These are phyloP conservation scores for Cryptotis parvus DNA, from an alignment of 2,113 vertebrate genomes.

Conservation along the genomic window DNA sequence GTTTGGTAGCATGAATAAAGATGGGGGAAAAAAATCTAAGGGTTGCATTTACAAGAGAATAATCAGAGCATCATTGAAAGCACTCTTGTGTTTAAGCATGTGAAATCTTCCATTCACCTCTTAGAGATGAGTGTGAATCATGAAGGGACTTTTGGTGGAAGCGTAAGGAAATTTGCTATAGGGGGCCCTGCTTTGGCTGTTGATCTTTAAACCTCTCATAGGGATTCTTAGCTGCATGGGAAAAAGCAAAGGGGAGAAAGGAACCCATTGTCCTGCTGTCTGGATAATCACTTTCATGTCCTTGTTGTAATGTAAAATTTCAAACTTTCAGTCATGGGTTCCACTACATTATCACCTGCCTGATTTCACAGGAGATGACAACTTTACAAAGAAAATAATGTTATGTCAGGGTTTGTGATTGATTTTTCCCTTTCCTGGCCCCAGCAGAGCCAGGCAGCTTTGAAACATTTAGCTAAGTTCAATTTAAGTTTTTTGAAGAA, in stretches of 20 bases:
- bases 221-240: not conserved
- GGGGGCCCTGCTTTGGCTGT: not conserved
- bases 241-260: not conserved
- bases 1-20: not conserved
- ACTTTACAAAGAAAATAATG: not conserved
- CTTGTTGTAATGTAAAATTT: not conserved
- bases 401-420: not conserved
- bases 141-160: not conserved
- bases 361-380: not conserved
- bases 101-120: not conserved
- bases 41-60: not conserved
- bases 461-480: slow-evolving; percentile 24
- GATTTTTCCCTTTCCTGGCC: not conserved
- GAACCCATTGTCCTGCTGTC: not conserved
- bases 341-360: not conserved
- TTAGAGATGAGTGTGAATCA: not conserved
- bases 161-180: not conserved
- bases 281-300: not conserved
- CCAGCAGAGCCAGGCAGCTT: not conserved
- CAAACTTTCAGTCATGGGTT: not conserved
- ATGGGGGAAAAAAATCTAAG: not conserved
- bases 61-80: not conserved
- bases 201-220: not conserved
- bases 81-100: not conserved
- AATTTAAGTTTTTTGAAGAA: slow-evolving; percentile 44